A percentile compares a stretch with the other conserved stretches of the same genome.
Evolutionary conservation across 1,140 invertebrate species (phyloP).

Genomic region (Megathymus violae): DNA sequence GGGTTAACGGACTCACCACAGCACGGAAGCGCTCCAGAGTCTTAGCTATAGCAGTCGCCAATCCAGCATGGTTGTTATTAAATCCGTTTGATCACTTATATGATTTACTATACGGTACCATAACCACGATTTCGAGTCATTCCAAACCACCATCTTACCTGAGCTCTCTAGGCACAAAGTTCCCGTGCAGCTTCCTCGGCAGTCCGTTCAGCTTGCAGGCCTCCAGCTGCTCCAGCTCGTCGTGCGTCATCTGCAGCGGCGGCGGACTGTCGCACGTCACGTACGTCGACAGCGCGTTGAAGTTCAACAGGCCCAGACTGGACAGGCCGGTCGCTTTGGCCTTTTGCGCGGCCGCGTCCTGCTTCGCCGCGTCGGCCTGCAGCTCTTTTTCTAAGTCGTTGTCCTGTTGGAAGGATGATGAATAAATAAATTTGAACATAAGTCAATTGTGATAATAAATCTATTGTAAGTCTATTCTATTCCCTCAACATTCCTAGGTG

Average conservation of each 20-base stretch:
- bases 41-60: too few relatives aligned
- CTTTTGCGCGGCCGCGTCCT: slow-evolving; percentile 56
- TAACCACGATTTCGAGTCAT: too few relatives aligned
- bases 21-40: too few relatives aligned
- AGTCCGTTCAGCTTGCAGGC: slow-evolving; percentile 89
- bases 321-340: slow-evolving; percentile 64
- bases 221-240: slow-evolving; percentile 89
- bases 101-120: too few relatives aligned
- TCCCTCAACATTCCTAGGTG: too few relatives aligned
- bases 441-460: too few relatives aligned
- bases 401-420: slow-evolving; percentile 56
- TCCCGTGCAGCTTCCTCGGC: slow-evolving; percentile 87
- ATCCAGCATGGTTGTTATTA: too few relatives aligned
- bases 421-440: too few relatives aligned
- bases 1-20: too few relatives aligned
- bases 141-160: too few relatives aligned
- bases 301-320: slow-evolving; percentile 70
- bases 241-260: slow-evolving; percentile 90
- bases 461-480: too few relatives aligned
- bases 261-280: slow-evolving; percentile 90
- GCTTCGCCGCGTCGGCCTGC: slow-evolving; percentile 64
- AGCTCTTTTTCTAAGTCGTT: slow-evolving; percentile 75
- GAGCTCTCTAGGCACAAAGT: slow-evolving; percentile 87
- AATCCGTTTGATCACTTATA: too few relatives aligned
- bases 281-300: slow-evolving; percentile 84